A percentile compares a stretch with the other conserved stretches of the same genome.
Evolutionary conservation across 2,888 invertebrate genomes (phyloP).

Genomic region (Unio pictorum): DNA sequence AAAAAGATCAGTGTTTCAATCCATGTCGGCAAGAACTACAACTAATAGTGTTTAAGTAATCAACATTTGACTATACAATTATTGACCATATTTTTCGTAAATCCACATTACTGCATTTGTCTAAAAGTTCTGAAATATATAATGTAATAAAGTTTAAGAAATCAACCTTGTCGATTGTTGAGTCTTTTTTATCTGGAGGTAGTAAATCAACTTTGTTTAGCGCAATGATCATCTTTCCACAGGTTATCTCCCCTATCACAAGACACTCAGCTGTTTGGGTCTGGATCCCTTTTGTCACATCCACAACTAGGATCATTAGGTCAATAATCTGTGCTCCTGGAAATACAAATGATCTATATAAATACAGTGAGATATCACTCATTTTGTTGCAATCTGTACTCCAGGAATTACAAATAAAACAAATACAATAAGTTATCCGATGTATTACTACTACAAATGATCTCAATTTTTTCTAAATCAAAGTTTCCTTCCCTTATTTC

Average conservation of each 20-base stretch:
- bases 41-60: too few species aligned
- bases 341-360: constrained; percentile 13
- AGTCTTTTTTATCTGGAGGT: constrained; percentile 72
- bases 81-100: not conserved
- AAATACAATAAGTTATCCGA: too few species aligned
- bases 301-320: constrained; percentile 80
- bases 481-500: too few species aligned
- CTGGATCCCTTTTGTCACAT: constrained; percentile 82
- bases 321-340: constrained; percentile 82
- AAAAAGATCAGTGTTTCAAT: too few species aligned
- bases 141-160: not conserved
- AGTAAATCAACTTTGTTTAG: constrained; percentile 81
- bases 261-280: constrained; percentile 85
- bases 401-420: constrained; percentile 69
- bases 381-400: constrained; percentile 75
- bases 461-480: too few species aligned
- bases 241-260: constrained; percentile 80
- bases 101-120: not conserved
- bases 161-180: constrained; percentile 75
- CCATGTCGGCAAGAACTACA: too few species aligned
- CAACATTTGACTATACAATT: too few species aligned
- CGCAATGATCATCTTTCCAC: constrained; percentile 78
- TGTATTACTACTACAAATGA: too few species aligned
- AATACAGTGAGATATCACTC: too few species aligned
- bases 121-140: not conserved